Evolutionary conservation across 2,797 vertebrate genomes (phyloP), one percentile per base, ranked within the genome.

Genomic region (Oreochromis grahami): DNA sequence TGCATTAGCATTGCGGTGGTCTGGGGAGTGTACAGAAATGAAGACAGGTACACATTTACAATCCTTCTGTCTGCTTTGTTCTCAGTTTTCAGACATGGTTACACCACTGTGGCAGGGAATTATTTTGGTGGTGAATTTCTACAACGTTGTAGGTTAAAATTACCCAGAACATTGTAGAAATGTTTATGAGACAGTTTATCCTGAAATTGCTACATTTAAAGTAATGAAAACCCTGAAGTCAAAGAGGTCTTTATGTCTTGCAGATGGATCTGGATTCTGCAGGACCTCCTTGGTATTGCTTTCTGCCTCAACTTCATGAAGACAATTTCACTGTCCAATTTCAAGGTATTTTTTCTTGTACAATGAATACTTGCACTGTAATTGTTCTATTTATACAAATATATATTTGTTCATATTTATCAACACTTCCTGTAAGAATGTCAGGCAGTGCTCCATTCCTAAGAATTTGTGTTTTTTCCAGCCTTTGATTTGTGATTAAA

Each of bases 251-350:
- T 63, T 63, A 5, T 93, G 29, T 90, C 9, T 94, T 95, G 87
- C 63, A 99, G 98, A 82, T 99, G 98, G 98, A 97, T 98, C 92
- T 99, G 98, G 98, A 97, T 98, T 94, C 96, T 99, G 87, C 98
- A 99, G 90, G 98, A 99, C 93, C 93, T 98, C 78, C 95, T 99
- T 76, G 98, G 98, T 83, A 92, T 99, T 90, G 97, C 97, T 79
- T 99, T 99, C 94, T 99, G 98, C 88, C 95, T 99, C 24, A 98
- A 99, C 95, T 98, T 99, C 89, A 97, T 99, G 95, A 99, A 97
- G 96, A 98, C 97, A 78, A 92, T 99, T 92, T 97, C 97, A 90
- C 95, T 99, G 91, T 98, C 98, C 41, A 99, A 98, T 93, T 99
- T 98, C 82, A 99, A 99, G 98, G 98, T 99, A 96, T 34, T 13